phyloP scores from a whole-genome alignment of 2,113 vertebrate genomes.

The Gavia stellata region DNA sequence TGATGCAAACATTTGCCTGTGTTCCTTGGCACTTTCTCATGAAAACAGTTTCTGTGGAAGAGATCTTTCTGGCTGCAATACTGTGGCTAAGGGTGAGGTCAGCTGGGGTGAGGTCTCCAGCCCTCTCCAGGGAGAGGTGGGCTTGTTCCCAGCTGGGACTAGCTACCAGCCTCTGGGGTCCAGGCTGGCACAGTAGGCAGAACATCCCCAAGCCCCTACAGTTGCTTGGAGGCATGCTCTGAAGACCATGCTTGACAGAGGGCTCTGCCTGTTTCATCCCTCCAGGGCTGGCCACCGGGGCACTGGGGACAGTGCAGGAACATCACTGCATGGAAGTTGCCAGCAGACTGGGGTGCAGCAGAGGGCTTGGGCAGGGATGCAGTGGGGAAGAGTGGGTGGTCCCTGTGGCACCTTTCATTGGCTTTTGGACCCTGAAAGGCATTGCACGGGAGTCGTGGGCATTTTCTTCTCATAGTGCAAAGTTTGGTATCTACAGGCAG shows the following conservation, averaged over 20 bases:
- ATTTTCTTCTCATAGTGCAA: not conserved
- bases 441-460: rapidly evolving
- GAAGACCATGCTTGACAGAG: not conserved
- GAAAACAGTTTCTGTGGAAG: not conserved
- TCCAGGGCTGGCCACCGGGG: rapidly evolving
- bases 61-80: not conserved
- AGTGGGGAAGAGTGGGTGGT: not conserved
- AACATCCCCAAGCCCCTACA: not conserved
- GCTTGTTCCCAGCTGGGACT: not conserved
- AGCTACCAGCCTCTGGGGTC: not conserved
- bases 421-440: not conserved
- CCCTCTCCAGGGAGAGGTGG: not conserved
- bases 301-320: not conserved
- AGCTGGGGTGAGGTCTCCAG: not conserved
- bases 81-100: not conserved
- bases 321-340: not conserved
- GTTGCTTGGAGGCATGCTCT: not conserved
- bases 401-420: not conserved
- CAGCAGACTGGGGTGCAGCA: not conserved
- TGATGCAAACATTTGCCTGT: not conserved
- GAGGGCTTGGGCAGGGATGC: not conserved
- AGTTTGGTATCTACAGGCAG: not conserved
- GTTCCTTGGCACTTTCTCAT: conserved; percentile 19
- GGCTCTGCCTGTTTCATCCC: not conserved
- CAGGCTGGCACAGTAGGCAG: not conserved